Percentiles rank a stretch among this genome's conserved stretches.
Evolutionary conservation across 2,113 vertebrate species (phyloP).

Genomic region (Paratilapia polleni): DNA sequence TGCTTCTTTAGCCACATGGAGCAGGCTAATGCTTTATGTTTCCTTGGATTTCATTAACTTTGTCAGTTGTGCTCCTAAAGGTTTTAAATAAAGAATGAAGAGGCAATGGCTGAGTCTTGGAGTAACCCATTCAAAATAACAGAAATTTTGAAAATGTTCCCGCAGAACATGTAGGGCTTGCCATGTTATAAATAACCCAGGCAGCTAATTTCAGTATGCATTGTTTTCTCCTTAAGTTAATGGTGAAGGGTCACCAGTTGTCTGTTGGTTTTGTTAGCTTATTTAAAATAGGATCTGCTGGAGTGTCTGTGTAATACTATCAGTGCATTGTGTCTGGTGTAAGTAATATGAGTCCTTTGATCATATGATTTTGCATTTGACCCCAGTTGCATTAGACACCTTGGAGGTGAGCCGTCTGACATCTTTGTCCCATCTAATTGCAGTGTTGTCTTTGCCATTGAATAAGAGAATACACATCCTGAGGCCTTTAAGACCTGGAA

Average conservation of each 20-base stretch:
- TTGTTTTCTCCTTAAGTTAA: slow-evolving; percentile 4
- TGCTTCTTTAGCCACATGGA: slow-evolving; percentile 41
- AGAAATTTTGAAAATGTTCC: background rate
- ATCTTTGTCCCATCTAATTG: slow-evolving; percentile 52
- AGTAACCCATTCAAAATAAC: background rate
- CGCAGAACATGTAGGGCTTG: background rate
- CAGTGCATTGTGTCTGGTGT: slow-evolving; percentile 38
- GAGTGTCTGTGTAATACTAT: slow-evolving; percentile 46
- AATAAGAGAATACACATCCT: slow-evolving; percentile 66
- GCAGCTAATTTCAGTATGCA: slow-evolving; percentile 14
- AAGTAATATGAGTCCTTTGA: slow-evolving; percentile 39
- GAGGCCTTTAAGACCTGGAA: slow-evolving; percentile 51
- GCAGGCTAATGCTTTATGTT: slow-evolving; percentile 22
- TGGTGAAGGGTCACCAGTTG: slow-evolving; percentile 16
- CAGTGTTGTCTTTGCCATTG: slow-evolving; percentile 31
- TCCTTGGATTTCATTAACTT: slow-evolving; percentile 52
- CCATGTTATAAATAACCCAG: slow-evolving; percentile 18
- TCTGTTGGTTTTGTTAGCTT: background rate
- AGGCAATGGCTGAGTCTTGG: background rate
- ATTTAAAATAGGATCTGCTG: slow-evolving; percentile 46
- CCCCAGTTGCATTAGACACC: slow-evolving; percentile 8
- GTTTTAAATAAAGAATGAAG: slow-evolving; percentile 33
- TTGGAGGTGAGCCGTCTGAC: background rate
- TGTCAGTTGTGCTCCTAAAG: slow-evolving; percentile 37
- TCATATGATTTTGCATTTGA: slow-evolving; percentile 55